Base-by-base conservation (phyloP, 2,113 vertebrate genomes). In the Alligator sinensis region DNA sequence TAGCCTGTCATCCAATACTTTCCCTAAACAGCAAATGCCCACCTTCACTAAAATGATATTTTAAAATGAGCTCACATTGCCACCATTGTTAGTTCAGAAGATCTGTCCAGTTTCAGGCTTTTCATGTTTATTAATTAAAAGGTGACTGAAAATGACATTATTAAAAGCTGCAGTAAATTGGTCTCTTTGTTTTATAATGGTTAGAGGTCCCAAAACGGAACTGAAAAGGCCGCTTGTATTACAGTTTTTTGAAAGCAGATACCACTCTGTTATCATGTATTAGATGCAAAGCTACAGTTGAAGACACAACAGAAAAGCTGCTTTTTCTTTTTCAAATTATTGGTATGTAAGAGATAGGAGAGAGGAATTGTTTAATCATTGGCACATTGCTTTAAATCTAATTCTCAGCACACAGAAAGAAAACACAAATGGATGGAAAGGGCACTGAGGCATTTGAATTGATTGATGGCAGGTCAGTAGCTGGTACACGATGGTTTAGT, bases 371-470 rank as follows among this genome's bases (percentile, higher is more conserved):
- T 96, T 96, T 97, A 96, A 97, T 96, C 94, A 95, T 92, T 84
- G 91, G 91, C 91, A 95, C 91, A 77, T 75, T 93, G 66, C 93
- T 97, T 96, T 94, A 92, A 92, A 96, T 94, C 88, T 95, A 94
- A 96, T 94, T 96, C 94, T 95, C 93, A 88, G 88, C 1, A 25
- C 93, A 95, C 72, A 84, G 22, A 91, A 81, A 82, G 92, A 95
- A 96, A 96, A 93, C 88, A 96, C 92, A 96, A 93, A 94, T 91
- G 90, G 90, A 95, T 88, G 85, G 94, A 97, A 97, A 97, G 96
- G 96, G 93, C 95, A 97, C 83, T 58, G 93, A 96, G 90, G 94
- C 95, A 97, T 97, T 97, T 96, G 94, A 95, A 93, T 84, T 96
- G 96, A 96, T 95, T 95, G 96, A 97, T 96, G 80, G 95, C 72